A percentile compares a stretch with the other conserved stretches of the same genome.
Evolutionary conservation across 1,140 invertebrate genomes (phyloP).

Genomic region (Caenorhabditis briggsae): DNA sequence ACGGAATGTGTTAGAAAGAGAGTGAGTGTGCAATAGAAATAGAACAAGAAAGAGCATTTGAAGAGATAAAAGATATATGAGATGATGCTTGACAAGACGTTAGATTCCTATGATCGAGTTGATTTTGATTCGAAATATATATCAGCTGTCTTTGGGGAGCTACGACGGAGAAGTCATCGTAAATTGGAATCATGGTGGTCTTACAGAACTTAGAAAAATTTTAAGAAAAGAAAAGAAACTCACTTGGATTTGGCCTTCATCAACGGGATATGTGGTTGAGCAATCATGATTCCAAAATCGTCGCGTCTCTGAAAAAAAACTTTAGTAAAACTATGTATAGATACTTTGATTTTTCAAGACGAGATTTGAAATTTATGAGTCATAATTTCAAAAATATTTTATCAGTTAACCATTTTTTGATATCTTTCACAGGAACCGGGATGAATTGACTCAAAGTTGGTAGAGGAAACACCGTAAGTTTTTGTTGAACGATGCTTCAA

Average conservation of each 20-base stretch:
- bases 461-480: no score
- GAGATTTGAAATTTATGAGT: no score
- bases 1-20: neutral
- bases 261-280: constrained; percentile 35
- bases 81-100: constrained; percentile 27
- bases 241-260: constrained; percentile 53
- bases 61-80: constrained; percentile 54
- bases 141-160: constrained; percentile 28
- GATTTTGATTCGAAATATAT: constrained; percentile 25
- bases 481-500: no score
- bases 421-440: no score
- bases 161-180: neutral
- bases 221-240: neutral
- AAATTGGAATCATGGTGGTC: neutral
- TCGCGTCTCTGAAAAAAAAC: constrained; percentile 47
- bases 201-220: neutral
- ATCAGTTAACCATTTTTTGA: no score
- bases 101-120: constrained; percentile 20
- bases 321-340: no score
- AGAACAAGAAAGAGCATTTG: constrained; percentile 43
- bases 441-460: no score
- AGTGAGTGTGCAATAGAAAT: constrained; percentile 49
- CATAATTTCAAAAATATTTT: no score
- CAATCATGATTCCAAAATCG: constrained; percentile 61
- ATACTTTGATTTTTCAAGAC: no score